Evolutionary conservation across 2,888 invertebrate species (phyloP), one percentile per base, ranked within the genome.

Genomic region (Cremastobaeus sp.): DNA sequence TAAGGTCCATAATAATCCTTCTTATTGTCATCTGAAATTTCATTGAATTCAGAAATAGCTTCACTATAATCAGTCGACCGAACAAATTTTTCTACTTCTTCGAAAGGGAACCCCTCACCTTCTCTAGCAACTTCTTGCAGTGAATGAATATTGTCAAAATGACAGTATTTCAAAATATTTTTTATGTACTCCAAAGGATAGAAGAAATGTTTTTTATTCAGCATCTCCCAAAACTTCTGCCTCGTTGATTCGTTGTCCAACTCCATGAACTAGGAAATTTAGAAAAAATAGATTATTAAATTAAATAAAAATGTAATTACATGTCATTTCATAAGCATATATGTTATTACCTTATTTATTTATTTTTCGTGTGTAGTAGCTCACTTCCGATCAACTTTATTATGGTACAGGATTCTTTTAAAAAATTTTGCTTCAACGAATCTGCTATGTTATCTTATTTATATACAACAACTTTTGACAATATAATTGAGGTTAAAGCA

Each of bases 121-220:
- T 35, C 21, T 20, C n/a, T n/a, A 1, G 28, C 41, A 43, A 57
- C 17, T 39, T 14, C 20, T 68, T 59, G 25, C 25, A 52, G 14
- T 1, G 35, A 35, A 21, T 35, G 50, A 12, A 50, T 35, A n/a
- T 50, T 50, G n/a, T 50, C 35, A 21, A 50, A 50, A 5, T 21
- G 12, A 5, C 18, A 9, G 12, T 35, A 14, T 8, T 50, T 50
- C 2, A 50, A 35, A 14, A 47, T 47, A 9, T 47, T 47, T 47
- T 30, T 30, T 4, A 30, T 30, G 9, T 47, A 30, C 17, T 1
- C 6, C 28, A 30, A 17, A 14, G 47, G 47, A 25, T 1, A 47
- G 1, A 47, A 9, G 1, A 30, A 9, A 47, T 30, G 18, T n/a
- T 39, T 39, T 17, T 14, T 47, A n/a, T 30, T 0, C n/a, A 47